These are phyloP conservation scores for Epinephelus fuscoguttatus DNA, from an alignment of 2,113 vertebrate genomes.

Conservation along the genomic window DNA sequence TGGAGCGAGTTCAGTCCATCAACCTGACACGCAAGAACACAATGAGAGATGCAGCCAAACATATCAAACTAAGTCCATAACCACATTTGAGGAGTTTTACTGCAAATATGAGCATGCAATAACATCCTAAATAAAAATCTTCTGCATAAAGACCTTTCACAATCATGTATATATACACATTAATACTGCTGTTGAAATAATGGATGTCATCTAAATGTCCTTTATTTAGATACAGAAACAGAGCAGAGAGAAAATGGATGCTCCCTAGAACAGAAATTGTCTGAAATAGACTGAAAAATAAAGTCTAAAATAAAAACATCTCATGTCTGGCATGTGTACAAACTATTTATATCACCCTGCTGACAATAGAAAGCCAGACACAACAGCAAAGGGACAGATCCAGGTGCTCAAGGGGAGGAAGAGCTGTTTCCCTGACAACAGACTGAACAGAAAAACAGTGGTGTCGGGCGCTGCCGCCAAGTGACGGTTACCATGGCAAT, in stretches of 20 bases:
- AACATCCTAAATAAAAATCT: not conserved
- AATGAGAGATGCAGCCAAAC: slow-evolving; percentile 3
- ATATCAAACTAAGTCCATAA: not conserved
- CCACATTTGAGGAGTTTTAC: not conserved
- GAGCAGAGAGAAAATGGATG: not conserved
- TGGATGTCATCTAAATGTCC: slow-evolving; percentile 1
- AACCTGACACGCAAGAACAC: slow-evolving; percentile 80
- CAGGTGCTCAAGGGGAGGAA: slow-evolving; percentile 48
- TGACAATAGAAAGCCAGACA: slow-evolving; percentile 50
- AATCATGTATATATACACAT: not conserved
- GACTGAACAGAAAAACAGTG: slow-evolving; percentile 36
- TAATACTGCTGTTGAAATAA: not conserved
- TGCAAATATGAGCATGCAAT: not conserved
- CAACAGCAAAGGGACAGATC: slow-evolving; percentile 32
- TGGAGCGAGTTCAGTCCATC: slow-evolving; percentile 97
- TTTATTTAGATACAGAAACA: not conserved
- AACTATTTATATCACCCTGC: slow-evolving; percentile 47
- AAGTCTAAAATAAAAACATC: slow-evolving; percentile 7
- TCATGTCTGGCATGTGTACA: not conserved
- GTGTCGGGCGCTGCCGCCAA: slow-evolving; percentile 43
- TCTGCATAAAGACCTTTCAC: not conserved
- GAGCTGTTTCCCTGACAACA: slow-evolving; percentile 63
- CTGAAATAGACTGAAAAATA: not conserved
- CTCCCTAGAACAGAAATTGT: not conserved
- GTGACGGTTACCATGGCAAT: slow-evolving; percentile 62